phyloP scores from a whole-genome alignment of 2,797 vertebrate genomes.

The Austrolebias charrua region DNA sequence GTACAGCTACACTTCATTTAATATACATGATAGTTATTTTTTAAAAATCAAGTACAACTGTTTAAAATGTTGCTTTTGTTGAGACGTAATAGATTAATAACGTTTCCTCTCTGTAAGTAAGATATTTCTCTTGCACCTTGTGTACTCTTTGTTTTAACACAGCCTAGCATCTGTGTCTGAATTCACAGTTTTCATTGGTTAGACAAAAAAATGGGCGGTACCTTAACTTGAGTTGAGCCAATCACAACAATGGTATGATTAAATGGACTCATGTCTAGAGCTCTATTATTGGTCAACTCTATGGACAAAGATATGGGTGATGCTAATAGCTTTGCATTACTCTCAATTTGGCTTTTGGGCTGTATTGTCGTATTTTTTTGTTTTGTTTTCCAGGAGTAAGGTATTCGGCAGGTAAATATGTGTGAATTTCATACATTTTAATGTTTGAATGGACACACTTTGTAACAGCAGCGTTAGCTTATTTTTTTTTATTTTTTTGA shows the following conservation, averaged over 20 bases:
- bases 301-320: conserved; percentile 16
- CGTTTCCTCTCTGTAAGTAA: not conserved
- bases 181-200: conserved; percentile 57
- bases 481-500: not conserved
- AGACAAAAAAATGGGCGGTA: conserved; percentile 37
- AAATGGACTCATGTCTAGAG: conserved; percentile 40
- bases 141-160: conserved; percentile 28
- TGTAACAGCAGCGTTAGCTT: conserved; percentile 12
- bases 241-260: conserved; percentile 60
- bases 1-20: not conserved
- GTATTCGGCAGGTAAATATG: conserved; percentile 47
- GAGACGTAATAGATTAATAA: not conserved
- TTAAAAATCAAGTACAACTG: not conserved
- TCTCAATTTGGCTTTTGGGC: not conserved
- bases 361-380: not conserved
- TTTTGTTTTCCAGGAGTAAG: conserved; percentile 7
- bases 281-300: conserved; percentile 62
- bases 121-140: not conserved
- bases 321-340: not conserved
- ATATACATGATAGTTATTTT: not conserved
- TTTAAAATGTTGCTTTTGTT: not conserved
- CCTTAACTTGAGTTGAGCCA: conserved; percentile 21
- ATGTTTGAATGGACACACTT: not conserved
- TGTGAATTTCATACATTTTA: not conserved
- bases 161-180: not conserved